Conservation (phyloP, 2,113 vertebrate species). For the Onychorhynchus coronatus region DNA sequence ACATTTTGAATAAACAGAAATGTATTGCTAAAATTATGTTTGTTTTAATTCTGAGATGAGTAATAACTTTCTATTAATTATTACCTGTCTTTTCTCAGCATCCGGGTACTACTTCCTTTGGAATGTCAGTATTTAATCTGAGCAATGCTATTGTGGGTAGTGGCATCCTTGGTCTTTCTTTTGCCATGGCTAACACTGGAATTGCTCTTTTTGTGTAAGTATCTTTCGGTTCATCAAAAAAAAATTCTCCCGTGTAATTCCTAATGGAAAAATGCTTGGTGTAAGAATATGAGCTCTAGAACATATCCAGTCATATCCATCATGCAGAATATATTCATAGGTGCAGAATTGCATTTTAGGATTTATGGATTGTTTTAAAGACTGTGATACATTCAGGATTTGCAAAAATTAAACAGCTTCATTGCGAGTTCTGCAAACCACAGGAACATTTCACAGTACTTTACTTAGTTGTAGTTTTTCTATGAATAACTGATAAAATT, state of each 20-base stretch:
- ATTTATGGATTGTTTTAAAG: background rate
- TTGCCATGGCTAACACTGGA: conserved; percentile 99
- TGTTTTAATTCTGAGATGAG: conserved; percentile 24
- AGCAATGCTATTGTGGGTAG: conserved; percentile 99
- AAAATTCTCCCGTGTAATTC: background rate
- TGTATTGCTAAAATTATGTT: background rate
- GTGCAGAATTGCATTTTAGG: background rate
- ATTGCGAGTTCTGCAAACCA: background rate
- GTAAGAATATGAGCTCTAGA: background rate
- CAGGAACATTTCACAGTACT: background rate
- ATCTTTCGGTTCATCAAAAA: conserved; percentile 35
- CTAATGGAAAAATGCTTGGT: background rate
- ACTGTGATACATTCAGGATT: background rate
- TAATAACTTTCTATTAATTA: conserved; percentile 23
- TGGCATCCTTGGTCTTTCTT: conserved; percentile 95
- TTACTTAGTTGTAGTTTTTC: background rate
- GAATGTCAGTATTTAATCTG: conserved; percentile 99
- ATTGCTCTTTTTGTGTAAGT: conserved; percentile 98
- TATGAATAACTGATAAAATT: background rate
- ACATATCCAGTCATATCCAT: background rate
- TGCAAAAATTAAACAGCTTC: background rate
- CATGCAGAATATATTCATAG: background rate
- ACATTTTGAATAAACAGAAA: background rate
- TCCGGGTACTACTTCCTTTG: conserved; percentile 93
- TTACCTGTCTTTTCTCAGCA: conserved; percentile 75